phyloP scores from a whole-genome alignment of 2,888 invertebrate genomes.

The Leucozona laternaria region DNA sequence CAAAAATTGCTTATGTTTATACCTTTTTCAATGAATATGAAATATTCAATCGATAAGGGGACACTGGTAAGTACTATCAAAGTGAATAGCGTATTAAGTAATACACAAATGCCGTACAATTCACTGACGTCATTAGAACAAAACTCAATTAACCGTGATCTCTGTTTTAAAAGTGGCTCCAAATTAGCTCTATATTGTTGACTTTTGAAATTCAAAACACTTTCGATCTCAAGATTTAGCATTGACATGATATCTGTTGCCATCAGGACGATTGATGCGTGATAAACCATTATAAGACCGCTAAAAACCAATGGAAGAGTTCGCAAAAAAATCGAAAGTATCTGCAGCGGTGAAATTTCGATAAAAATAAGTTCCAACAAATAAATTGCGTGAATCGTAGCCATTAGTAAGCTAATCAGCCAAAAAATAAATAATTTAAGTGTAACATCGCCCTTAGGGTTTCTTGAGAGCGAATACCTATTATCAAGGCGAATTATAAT shows the following conservation, averaged over 20 bases:
- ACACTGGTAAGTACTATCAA: neutral
- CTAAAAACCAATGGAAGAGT: neutral
- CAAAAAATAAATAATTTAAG: neutral
- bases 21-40: neutral
- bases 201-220: neutral
- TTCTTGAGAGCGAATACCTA: neutral
- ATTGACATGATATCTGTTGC: neutral
- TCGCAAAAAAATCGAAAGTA: neutral
- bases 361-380: neutral
- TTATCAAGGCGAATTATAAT: neutral
- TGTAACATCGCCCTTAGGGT: neutral
- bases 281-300: conserved; percentile 4
- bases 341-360: neutral
- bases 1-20: neutral
- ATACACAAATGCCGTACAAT: conserved; percentile 9
- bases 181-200: neutral
- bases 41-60: conserved; percentile 9
- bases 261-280: neutral
- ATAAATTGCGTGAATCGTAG: neutral
- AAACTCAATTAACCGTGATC: neutral
- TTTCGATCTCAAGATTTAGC: neutral
- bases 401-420: neutral
- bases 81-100: neutral
- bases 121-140: neutral
- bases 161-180: neutral